A percentile compares a stretch with the other conserved stretches of the same genome.
Conservation (phyloP, 2,888 invertebrate genomes). For the Cryptus armator region DNA sequence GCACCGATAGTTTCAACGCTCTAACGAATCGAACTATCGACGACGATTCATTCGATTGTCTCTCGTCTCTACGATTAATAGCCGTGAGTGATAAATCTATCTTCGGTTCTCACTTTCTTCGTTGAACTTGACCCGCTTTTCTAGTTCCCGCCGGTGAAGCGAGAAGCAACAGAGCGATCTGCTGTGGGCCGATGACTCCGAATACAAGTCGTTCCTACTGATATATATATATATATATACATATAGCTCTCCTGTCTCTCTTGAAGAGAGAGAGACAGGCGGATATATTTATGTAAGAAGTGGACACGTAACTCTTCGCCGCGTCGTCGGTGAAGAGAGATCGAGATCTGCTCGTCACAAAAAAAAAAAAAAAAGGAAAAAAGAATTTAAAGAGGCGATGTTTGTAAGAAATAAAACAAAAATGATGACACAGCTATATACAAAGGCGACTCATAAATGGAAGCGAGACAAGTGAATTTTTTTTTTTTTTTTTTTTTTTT, state of each 20-base stretch:
- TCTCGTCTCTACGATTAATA: neutral
- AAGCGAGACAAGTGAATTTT: neutral
- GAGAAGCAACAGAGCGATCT: slow-evolving; percentile 19
- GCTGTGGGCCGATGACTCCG: slow-evolving; percentile 24
- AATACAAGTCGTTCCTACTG: slow-evolving; percentile 11
- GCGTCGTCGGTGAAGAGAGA: neutral
- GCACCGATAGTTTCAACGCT: neutral
- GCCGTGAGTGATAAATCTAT: slow-evolving; percentile 17
- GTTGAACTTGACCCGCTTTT: slow-evolving; percentile 77
- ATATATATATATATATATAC: neutral
- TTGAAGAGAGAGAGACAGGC: neutral
- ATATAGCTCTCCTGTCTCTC: neutral
- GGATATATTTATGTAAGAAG: neutral
- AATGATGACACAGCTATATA: neutral
- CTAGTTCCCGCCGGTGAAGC: slow-evolving; percentile 23
- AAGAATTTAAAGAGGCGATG: neutral
- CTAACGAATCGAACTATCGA: neutral
- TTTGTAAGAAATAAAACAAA: neutral
- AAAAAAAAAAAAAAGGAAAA: neutral
- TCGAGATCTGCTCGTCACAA: neutral
- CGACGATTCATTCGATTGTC: neutral
- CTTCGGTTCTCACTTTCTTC: slow-evolving; percentile 70
- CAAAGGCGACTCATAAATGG: neutral
- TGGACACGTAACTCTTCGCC: neutral
- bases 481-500: slow-evolving; percentile 9